phyloP scores from a whole-genome alignment of 2,797 vertebrate genomes.

The Melanitta fusca region DNA sequence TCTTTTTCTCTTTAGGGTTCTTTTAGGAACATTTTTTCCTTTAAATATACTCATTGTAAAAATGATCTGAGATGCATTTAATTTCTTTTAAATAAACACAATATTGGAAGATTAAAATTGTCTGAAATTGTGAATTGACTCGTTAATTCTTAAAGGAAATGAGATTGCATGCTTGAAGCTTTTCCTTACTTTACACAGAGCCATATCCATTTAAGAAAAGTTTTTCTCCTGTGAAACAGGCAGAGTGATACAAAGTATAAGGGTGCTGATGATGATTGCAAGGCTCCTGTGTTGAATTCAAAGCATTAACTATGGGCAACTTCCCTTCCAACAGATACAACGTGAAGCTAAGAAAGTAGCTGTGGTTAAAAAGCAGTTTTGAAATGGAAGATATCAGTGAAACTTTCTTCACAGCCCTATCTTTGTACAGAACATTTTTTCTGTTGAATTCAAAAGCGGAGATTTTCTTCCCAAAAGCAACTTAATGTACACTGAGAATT shows the following conservation, averaged over 20 bases:
- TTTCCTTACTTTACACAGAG: background rate
- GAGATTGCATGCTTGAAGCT: background rate
- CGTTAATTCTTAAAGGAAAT: background rate
- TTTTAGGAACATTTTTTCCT: background rate
- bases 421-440: background rate
- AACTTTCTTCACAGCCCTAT: background rate
- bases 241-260: background rate
- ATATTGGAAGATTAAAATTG: background rate
- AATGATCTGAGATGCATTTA: background rate
- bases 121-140: background rate
- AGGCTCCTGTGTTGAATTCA: background rate
- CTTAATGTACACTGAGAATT: background rate
- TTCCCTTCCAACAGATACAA: background rate
- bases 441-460: background rate
- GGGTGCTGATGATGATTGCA: fast-evolving
- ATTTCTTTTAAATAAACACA: background rate
- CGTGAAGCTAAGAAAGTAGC: background rate
- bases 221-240: background rate
- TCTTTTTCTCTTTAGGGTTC: background rate
- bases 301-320: background rate
- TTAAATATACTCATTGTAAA: background rate
- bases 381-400: background rate
- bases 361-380: background rate
- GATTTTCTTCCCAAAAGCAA: background rate
- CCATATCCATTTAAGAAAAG: background rate